These are phyloP conservation scores for Centropyge bicolor DNA, from an alignment of 2,797 vertebrate species.

Conservation along the genomic window DNA sequence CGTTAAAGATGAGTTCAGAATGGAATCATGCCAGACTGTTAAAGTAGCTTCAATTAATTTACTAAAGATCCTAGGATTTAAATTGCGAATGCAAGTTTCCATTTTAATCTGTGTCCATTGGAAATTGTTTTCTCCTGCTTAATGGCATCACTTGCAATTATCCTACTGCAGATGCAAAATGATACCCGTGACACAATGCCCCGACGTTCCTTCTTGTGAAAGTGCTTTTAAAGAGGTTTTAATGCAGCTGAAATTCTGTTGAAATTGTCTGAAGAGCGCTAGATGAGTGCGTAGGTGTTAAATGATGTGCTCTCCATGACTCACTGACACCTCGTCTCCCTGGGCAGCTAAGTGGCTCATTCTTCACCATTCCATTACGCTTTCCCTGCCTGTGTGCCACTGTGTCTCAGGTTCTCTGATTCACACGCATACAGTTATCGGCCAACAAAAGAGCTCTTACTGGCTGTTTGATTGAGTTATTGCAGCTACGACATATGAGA, in stretches of 20 bases:
- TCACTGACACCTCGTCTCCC: conserved; percentile 76
- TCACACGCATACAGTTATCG: conserved; percentile 35
- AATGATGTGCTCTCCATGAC: conserved; percentile 76
- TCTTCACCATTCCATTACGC: conserved; percentile 67
- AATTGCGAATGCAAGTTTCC: conserved; percentile 76
- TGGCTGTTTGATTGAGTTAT: conserved; percentile 54
- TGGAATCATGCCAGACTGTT: conserved; percentile 17
- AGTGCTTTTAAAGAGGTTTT: conserved; percentile 83
- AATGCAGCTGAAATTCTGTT: conserved; percentile 80
- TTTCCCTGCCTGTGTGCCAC: conserved; percentile 29
- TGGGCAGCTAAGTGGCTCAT: conserved; percentile 78
- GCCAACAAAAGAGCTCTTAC: conserved; percentile 53
- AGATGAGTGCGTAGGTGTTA: conserved; percentile 82
- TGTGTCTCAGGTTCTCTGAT: conserved; percentile 37
- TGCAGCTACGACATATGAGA: conserved; percentile 7
- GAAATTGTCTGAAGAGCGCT: conserved; percentile 77
- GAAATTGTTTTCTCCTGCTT: conserved; percentile 63
- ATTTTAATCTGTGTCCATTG: conserved; percentile 66
- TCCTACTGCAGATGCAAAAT: conserved; percentile 73
- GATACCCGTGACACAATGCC: conserved; percentile 71
- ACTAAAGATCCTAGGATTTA: conserved; percentile 55
- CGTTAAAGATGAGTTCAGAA: conserved; percentile 9
- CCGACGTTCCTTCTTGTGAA: conserved; percentile 54
- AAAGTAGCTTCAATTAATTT: conserved; percentile 32
- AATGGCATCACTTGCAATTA: conserved; percentile 75